Percentiles rank a stretch among this genome's conserved stretches.
Evolutionary conservation across 2,888 invertebrate genomes (phyloP).

Genomic region (Clunio marinus): DNA sequence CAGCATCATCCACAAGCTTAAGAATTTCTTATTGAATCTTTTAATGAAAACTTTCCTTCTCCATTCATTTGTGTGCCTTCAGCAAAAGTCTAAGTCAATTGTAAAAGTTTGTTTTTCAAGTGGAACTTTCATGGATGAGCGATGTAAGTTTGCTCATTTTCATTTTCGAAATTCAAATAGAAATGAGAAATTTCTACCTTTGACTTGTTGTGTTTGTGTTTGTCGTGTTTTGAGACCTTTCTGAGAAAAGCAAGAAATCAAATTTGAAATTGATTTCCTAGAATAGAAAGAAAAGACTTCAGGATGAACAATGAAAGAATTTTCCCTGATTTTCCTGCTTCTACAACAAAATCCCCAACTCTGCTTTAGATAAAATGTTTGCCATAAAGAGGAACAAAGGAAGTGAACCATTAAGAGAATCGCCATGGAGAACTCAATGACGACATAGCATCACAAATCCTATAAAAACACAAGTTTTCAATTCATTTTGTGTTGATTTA

Average conservation of each 20-base stretch:
- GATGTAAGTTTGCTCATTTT: no score
- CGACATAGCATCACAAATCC: neutral
- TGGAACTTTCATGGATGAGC: neutral
- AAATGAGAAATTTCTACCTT: no score
- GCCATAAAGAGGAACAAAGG: neutral
- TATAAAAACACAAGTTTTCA: neutral
- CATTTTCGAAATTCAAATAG: no score
- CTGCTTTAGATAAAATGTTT: neutral
- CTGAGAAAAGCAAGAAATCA: no score
- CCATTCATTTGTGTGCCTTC: neutral
- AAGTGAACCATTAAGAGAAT: no score
- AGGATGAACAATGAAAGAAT: no score
- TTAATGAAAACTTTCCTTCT: neutral
- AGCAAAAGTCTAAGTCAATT: slow-evolving; percentile 13
- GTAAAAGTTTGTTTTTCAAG: neutral
- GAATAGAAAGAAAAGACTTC: no score
- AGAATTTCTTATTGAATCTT: slow-evolving; percentile 12
- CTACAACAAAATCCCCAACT: no score
- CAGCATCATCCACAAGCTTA: neutral
- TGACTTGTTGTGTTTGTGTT: no score
- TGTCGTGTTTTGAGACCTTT: no score
- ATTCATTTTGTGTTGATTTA: slow-evolving; percentile 12
- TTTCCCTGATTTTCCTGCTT: no score
- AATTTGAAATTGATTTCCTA: no score
- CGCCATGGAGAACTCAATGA: neutral